Evolutionary conservation across 2,797 vertebrate genomes (phyloP), one percentile per base, ranked within the genome.

Genomic region (Anableps anableps): DNA sequence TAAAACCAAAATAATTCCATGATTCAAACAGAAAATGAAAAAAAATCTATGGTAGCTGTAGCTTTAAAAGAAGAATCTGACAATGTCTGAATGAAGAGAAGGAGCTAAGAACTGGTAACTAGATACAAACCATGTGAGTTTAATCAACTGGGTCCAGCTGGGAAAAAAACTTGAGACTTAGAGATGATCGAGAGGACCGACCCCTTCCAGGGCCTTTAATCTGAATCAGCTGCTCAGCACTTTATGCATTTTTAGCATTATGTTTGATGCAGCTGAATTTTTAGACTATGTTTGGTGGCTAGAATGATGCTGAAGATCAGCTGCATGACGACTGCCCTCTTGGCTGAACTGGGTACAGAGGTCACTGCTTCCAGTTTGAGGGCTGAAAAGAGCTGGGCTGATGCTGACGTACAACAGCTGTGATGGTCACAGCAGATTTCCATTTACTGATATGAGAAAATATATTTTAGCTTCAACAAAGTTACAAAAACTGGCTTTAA

Each of bases 341-440:
- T 60, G 76, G 50, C 21, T 78, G 76, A 66, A 78, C 38, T 19
- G 72, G 68, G 66, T 78, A 26, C 34, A 50, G 14, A 71, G 51
- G 50, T 43, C 66, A 23, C 36, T 78, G 76, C 47, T 78, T 55
- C 51, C 38, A 16, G n/a, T 58, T 78, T 58, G 0, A 31, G 8
- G 26, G 26, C 2, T n/a, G 0, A 1, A 16, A 60, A 26, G 51
- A 45, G 0, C 13, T 72, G 77, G 77, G 13, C 68, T 47, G 77
- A 48, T 6, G 77, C 78, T 31, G 71, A 79, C 71, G 78, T 79
- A 73, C 50, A 78, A 7, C 5, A 78, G 48, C 26, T 55, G 73
- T 51, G 10, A 29, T 47, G 71, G 3, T 72, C 29, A 6, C n/a
- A 64, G 62, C 62, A 66, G 62, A 66, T 36, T 38, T 36, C 16